Evolutionary conservation across 1,140 invertebrate genomes (phyloP), one percentile per base, ranked within the genome.

Genomic region (Grapholita molesta): DNA sequence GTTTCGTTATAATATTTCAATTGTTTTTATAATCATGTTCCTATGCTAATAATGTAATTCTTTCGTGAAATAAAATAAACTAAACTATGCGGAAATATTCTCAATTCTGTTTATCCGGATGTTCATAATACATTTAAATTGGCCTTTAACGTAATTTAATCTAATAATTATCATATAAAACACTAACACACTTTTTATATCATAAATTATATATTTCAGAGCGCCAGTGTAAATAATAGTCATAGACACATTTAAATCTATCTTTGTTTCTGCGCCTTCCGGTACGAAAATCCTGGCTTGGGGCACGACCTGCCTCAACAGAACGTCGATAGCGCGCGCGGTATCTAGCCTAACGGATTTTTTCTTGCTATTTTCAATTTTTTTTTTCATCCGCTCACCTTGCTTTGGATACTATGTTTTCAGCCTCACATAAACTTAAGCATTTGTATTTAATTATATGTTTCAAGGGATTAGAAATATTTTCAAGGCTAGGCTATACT

Each of bases 251-350:
- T n/a, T n/a, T 38, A n/a, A 15, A 15, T 11, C 35, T 4, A 38
- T 38, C 5, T 11, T 18, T 0, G 18, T 18, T 48, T 1, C n/a
- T 6, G 18, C 12, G 6, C 12, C 55, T 61, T 61, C 55, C 55
- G 55, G 55, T 32, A 61, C 55, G 55, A 32, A 61, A 61, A 61
- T 61, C n/a, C 55, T 21, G 55, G 25, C n/a, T 30, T 18, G 42
- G 25, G 25, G 55, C 55, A 9, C 55, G 55, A 61, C 55, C 55
- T 61, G 55, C 55, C 55, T 61, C 55, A 61, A 61, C 55, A 11
- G 18, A 28, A 7, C 12, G 3, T 15, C 25, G 8, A 32, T 61
- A 28, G 55, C 12, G 24, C 55, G 55, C 53, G 55, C 55, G 2
- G 23, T 11, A n/a, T 57, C 55, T 61, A 61, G 55, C 25, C 42